Conservation (phyloP, 92 coral and sea anemone genomes). For the Heteractis magnifica region DNA sequence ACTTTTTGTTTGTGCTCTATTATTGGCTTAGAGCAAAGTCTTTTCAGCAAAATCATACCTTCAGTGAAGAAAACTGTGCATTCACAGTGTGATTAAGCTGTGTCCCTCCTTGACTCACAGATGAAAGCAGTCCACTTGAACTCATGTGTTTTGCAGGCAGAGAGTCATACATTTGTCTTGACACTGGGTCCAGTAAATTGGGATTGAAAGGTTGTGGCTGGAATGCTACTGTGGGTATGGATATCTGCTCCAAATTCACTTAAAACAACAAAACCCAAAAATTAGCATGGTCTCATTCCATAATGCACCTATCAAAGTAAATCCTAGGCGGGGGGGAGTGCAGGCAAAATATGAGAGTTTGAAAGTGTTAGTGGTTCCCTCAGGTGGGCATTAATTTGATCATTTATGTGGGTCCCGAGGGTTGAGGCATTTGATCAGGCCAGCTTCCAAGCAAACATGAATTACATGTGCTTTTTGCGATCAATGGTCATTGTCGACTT, state of each 20-base stretch:
- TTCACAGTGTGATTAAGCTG: constrained; percentile 50
- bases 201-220: constrained; percentile 66
- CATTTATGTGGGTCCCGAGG: no score
- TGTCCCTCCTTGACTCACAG: constrained; percentile 43
- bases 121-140: constrained; percentile 43
- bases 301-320: background rate
- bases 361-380: no score
- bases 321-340: background rate
- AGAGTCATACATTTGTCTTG: constrained; percentile 42
- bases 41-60: constrained; percentile 43
- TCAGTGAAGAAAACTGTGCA: constrained; percentile 64
- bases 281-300: background rate
- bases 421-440: no score
- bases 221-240: constrained; percentile 42
- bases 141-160: constrained; percentile 66
- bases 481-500: no score
- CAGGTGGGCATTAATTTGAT: no score
- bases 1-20: background rate
- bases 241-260: constrained; percentile 54
- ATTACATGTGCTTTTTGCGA: no score
- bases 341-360: no score
- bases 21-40: no score
- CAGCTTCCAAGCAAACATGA: no score
- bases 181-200: constrained; percentile 61
- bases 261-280: constrained; percentile 8